phyloP scores from a whole-genome alignment of 2,797 vertebrate genomes.

The Diplodus puntazzo region DNA sequence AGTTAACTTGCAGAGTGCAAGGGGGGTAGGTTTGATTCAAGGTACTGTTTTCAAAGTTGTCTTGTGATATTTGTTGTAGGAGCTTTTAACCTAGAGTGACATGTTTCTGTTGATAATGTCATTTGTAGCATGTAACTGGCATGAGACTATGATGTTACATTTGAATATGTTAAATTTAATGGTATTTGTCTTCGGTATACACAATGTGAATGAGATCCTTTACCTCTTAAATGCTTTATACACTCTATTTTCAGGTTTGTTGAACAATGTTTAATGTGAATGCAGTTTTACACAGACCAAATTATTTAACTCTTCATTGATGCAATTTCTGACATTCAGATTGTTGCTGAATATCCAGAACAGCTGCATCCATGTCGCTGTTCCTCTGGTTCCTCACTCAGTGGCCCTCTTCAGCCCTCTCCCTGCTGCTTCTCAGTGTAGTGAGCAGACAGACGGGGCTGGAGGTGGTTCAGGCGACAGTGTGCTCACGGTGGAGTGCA shows the following conservation, averaged over 20 bases:
- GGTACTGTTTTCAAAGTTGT: too few species aligned
- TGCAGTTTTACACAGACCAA: constrained; percentile 6
- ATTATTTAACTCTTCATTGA: not conserved
- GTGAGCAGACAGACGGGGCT: constrained; percentile 30
- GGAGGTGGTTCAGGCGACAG: constrained; percentile 7
- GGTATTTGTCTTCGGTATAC: not conserved
- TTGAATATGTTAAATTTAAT: not conserved
- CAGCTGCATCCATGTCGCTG: constrained; percentile 53
- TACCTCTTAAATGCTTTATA: too few species aligned
- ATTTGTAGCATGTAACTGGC: not conserved
- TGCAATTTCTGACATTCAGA: not conserved
- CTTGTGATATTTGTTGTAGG: too few species aligned
- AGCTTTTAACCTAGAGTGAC: too few species aligned
- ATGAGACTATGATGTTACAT: not conserved
- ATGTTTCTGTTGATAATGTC: not conserved
- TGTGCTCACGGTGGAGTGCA: constrained; percentile 64
- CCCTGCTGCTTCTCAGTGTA: constrained; percentile 49
- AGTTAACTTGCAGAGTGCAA: constrained; percentile 12
- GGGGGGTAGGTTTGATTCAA: not conserved
- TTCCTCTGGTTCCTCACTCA: constrained; percentile 20
- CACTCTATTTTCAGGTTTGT: not conserved
- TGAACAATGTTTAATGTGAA: not conserved
- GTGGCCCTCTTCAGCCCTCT: constrained; percentile 15
- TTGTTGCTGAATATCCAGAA: constrained; percentile 14
- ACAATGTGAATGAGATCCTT: too few species aligned